Conservation (phyloP, 1,140 invertebrate species). For the Paracyclopina nana region DNA sequence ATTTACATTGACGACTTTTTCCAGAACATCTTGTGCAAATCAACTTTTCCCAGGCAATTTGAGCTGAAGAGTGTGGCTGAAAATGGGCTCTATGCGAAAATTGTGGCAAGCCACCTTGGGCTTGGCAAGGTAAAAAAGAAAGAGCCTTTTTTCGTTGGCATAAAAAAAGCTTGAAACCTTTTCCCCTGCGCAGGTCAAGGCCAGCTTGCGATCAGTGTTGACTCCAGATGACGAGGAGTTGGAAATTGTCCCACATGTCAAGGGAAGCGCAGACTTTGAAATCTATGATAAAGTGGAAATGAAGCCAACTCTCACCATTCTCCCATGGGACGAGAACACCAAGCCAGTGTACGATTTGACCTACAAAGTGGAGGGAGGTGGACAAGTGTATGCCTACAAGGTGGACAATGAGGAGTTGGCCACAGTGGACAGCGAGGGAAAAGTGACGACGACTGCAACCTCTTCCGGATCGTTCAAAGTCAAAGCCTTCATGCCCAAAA, state of each 20-base stretch:
- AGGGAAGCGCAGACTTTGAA: background rate
- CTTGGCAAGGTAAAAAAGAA: background rate
- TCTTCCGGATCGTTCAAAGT: background rate
- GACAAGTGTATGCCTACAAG: background rate
- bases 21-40: conserved; percentile 7
- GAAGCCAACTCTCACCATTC: background rate
- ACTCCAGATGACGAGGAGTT: background rate
- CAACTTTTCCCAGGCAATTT: conserved; percentile 1
- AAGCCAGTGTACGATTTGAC: background rate
- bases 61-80: background rate
- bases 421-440: background rate
- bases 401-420: conserved; percentile 2
- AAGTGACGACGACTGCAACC: background rate
- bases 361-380: background rate
- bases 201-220: background rate
- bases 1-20: background rate
- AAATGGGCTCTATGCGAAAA: conserved; percentile 1
- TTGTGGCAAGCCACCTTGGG: background rate
- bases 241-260: background rate
- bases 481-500: background rate
- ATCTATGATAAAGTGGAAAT: background rate
- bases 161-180: background rate
- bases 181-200: background rate
- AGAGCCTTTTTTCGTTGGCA: background rate
- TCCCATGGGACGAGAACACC: conserved; percentile 8